A percentile compares a stretch with the other conserved stretches of the same genome.
Conservation (phyloP, 2,113 vertebrate genomes). For the Desmodus rotundus region DNA sequence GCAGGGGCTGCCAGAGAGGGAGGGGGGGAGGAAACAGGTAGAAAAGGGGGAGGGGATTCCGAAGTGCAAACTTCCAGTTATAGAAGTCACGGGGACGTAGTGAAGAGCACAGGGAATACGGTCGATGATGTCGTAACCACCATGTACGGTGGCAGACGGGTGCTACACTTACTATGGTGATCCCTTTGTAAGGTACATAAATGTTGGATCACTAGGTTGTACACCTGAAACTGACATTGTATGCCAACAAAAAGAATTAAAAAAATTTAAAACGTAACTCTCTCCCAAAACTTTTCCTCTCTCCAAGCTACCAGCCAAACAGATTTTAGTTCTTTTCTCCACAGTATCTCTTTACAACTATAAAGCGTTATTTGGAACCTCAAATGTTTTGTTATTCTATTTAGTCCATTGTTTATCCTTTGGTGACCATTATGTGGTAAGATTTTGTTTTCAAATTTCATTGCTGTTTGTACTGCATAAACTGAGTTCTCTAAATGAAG, state of each 20-base stretch:
- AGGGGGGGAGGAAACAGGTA: neutral
- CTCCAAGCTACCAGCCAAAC: rapidly evolving
- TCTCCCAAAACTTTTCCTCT: no score
- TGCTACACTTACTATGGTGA: neutral
- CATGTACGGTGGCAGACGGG: neutral
- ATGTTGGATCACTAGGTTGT: neutral
- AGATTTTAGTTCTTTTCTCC: neutral
- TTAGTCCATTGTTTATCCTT: neutral
- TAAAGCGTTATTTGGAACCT: neutral
- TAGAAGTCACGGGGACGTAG: neutral
- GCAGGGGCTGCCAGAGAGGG: no score
- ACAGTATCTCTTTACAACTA: neutral
- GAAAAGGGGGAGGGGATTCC: neutral
- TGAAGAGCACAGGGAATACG: neutral
- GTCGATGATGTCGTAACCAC: no score
- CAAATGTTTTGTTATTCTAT: neutral
- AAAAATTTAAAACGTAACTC: no score
- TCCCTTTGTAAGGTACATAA: no score
- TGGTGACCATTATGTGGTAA: neutral
- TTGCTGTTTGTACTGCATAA: neutral
- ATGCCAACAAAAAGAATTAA: no score
- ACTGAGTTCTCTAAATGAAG: slow-evolving; percentile 39
- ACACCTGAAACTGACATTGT: neutral
- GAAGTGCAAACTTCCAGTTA: neutral
- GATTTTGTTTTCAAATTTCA: slow-evolving; percentile 31